Evolutionary conservation across 64 coral and sea anemone species (phyloP), one percentile per base, ranked within the genome.

Genomic region (Porites lutea): DNA sequence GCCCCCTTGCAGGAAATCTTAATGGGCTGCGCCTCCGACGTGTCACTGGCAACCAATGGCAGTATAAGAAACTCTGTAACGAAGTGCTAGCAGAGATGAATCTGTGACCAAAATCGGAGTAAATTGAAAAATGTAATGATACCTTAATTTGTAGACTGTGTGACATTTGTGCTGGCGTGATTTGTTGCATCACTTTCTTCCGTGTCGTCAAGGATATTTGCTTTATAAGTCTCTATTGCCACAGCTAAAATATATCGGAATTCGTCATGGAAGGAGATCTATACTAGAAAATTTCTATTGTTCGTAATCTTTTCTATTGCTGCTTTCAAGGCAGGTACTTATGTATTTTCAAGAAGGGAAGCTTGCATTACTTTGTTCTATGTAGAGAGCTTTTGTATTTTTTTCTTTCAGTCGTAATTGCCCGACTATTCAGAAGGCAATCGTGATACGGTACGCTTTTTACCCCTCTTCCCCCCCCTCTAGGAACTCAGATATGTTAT

Each of bases 51-150:
- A 93, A 99, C 65, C 74, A 66, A 21, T 99, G 97, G 97, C 87
- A 99, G 19, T 99, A 99, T 79, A 99, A 96, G 61, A 96, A 93
- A 82, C 88, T 99, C 16, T 99, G 97, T 60, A 95, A 96, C 58
- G 97, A 99, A 50, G 88, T 99, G 37, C 59, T 99, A 3, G 71
- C 88, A 13, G 94, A 91, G 84, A 99, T 99, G 94, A 91, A 99
- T 91, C 72, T 99, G 85, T 99, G 81, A 95, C 74, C 37, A 48
- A 16, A 46, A 59, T 46, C 19, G 65, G 37, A 74, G 13, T 16
- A 43, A 52, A 59, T 44, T 74, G 18, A 64, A 54, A 37, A 51
- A 50, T 65, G 50, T 79, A 48, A 59, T 55, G 22, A 57, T 82
- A 47, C 6, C 16, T 87, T 78, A 45, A 74, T 46, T 47, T 13